These are phyloP conservation scores for Galaxias olidus DNA, from an alignment of 2,797 vertebrate species.

Conservation along the genomic window DNA sequence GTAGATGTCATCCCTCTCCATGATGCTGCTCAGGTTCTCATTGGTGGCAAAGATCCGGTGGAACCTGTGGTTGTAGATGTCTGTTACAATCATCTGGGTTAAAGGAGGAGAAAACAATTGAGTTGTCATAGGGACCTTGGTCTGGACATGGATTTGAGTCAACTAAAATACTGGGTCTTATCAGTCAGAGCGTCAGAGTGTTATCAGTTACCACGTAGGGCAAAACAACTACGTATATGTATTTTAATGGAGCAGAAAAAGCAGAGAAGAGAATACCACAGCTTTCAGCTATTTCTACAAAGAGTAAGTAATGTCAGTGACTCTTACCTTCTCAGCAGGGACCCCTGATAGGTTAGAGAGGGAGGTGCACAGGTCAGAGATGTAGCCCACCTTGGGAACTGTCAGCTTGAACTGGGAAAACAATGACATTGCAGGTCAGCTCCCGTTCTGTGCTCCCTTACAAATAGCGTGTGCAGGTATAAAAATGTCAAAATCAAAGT, in stretches of 20 bases:
- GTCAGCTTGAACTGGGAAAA: slow-evolving; percentile 91
- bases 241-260: too few species aligned
- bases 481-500: too few species aligned
- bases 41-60: slow-evolving; percentile 97
- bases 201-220: too few species aligned
- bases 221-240: too few species aligned
- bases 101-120: not conserved
- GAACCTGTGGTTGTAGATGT: slow-evolving; percentile 99
- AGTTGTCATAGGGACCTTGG: too few species aligned
- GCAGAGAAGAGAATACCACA: too few species aligned
- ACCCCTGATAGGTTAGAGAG: slow-evolving; percentile 86
- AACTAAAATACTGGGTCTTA: too few species aligned
- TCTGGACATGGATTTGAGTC: too few species aligned
- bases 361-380: slow-evolving; percentile 93
- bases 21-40: slow-evolving; percentile 98
- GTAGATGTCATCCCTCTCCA: slow-evolving; percentile 97
- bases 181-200: too few species aligned
- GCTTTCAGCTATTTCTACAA: too few species aligned
- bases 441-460: not conserved
- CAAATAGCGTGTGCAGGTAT: too few species aligned
- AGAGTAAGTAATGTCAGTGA: not conserved
- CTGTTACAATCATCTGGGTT: slow-evolving; percentile 88
- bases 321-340: slow-evolving; percentile 90
- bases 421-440: too few species aligned
- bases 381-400: slow-evolving; percentile 97